Evolutionary conservation across 2,888 invertebrate genomes (phyloP), one percentile per base, ranked within the genome.

Genomic region (Drosophila formosana): DNA sequence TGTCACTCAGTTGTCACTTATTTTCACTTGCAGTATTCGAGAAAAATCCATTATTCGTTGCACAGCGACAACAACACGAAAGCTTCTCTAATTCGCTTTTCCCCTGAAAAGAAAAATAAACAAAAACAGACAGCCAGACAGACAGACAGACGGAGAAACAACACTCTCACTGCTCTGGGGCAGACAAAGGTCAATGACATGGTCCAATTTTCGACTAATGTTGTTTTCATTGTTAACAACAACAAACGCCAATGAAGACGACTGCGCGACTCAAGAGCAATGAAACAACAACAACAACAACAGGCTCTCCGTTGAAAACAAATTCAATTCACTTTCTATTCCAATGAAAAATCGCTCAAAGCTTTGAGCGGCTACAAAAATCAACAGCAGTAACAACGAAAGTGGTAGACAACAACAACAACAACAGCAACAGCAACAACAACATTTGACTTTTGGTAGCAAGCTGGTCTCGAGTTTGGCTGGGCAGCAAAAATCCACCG

Each of bases 321-420:
- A 89, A 83, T 86, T 79, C 84, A 87, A 87, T 89, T 87, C 87
- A 87, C 87, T 87, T 87, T 87, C 87, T 87, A 87, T 89, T 89
- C 87, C 87, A 89, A 89, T 89, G 87, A 87, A 87, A 87, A 80
- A 76, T 79, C 77, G 79, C 72, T 80, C 80, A 78, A 78, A 89
- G 80, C 84, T 77, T 75, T 72, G 37, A 61, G 74, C 69, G 66
- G 53, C 75, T 78, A 61, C 58, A 72, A 70, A 70, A 71, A 76
- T 69, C 72, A 80, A 81, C 69, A 72, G 71, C 67, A 82, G 61
- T 72, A 78, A 78, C 86, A 80, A 82, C 86, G 89, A 87, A 85
- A 85, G 85, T 85, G 85, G 84, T 80, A 78, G 75, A 67, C 80
- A 66, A 52, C 84, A 78, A 64, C 84, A 78, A 64, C 66, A 73